Evolutionary conservation across 2,888 invertebrate species (phyloP), one percentile per base, ranked within the genome.

Genomic region (Branchipolynoe longqiensis): DNA sequence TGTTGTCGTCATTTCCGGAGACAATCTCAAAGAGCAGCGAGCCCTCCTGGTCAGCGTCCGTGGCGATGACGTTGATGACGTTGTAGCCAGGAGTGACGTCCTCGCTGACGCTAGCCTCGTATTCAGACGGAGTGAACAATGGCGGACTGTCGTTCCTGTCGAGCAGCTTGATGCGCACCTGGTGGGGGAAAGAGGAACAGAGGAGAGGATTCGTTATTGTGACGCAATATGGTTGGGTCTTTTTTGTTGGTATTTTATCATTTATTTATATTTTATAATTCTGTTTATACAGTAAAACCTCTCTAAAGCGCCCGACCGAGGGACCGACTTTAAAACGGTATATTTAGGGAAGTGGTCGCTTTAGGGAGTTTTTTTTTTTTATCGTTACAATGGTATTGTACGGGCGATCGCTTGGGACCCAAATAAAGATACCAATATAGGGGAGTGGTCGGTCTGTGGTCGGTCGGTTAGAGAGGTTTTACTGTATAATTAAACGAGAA

Each of bases 131-230:
- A 90, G 96, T 95, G 94, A 98, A 98, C 25, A 83, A 95, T 2
- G 98, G 98, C n/a, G 98, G 97, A 91, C 97, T 97, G 95, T 98
- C 98, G 94, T 98, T 98, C 94, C 96, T 97, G 94, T 98, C 98
- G 93, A 97, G 94, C 83, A 98, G 96, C 85, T 96, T 96, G 90
- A 98, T 96, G 94, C 96, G 96, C 90, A 98, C 96, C 98, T 98
- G 96, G 36, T 95, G 54, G 0, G 48, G 31, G 31, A 28, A 82
- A 14, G 36, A 14, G 31, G 38, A 40, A 73, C 41, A 73, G 14
- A 2, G 12, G 22, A n/a, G n/a, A n/a, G n/a, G n/a, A n/a, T n/a
- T 3, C 2, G 69, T 69, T 69, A 69, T 18, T 69, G 58, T 58
- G 48, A 8, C 18, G 48, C 48, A 12, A 12, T 48, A 48, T n/a